A percentile compares a stretch with the other conserved stretches of the same genome.
Evolutionary conservation across 2,113 vertebrate species (phyloP).

Genomic region (Corvus hawaiiensis): DNA sequence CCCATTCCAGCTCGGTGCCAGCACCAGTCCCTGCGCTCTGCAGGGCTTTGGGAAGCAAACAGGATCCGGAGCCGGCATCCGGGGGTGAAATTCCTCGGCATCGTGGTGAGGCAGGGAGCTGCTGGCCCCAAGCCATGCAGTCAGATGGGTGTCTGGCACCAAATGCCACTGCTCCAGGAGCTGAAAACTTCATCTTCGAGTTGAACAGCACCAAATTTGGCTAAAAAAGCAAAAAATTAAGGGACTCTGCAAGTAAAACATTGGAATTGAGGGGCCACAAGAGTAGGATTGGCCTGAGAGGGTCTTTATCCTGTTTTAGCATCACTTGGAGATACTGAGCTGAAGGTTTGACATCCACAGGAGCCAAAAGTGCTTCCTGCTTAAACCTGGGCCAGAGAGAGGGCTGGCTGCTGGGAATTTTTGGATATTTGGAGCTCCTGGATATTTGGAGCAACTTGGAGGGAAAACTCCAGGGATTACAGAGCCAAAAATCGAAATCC

Average conservation of each 20-base stretch:
- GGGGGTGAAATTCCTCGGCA: not conserved
- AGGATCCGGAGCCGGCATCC: not conserved
- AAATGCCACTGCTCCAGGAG: not conserved
- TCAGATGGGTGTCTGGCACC: not conserved
- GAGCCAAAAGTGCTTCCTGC: not conserved
- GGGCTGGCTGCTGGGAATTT: not conserved
- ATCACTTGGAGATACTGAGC: not conserved
- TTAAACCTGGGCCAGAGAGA: not conserved
- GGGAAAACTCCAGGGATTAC: not conserved
- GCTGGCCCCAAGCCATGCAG: not conserved
- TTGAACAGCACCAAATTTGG: not conserved
- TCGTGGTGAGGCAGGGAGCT: not conserved
- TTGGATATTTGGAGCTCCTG: not conserved
- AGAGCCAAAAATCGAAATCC: not conserved
- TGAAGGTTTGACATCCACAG: not conserved
- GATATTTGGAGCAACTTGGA: not conserved
- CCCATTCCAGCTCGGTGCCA: not conserved
- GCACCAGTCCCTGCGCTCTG: accelerated
- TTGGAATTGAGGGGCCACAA: not conserved
- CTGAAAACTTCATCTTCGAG: not conserved
- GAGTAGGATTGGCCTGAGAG: not conserved
- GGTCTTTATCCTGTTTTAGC: not conserved
- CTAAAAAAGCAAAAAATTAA: not conserved
- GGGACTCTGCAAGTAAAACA: not conserved
- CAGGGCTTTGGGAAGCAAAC: not conserved